These are phyloP conservation scores for Herminia tarsipennalis DNA, from an alignment of 2,888 invertebrate genomes.

Conservation along the genomic window DNA sequence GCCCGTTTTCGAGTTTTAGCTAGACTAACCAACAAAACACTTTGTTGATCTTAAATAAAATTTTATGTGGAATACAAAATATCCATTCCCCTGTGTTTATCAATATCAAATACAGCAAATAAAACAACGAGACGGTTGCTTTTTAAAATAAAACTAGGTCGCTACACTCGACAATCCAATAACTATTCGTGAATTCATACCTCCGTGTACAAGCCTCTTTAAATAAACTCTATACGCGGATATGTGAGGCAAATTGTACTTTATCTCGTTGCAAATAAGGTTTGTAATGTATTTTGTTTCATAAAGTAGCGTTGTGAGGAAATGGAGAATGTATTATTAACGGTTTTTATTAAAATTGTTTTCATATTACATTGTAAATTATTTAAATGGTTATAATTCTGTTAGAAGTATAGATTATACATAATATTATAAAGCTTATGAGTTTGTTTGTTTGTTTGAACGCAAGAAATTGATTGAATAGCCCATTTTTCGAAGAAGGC, in stretches of 20 bases:
- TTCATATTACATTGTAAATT: no score
- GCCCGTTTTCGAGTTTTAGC: no score
- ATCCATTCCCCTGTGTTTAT: not conserved
- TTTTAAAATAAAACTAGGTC: conserved; percentile 25
- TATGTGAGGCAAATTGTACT: not conserved
- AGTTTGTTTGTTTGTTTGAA: no score
- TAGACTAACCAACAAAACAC: no score
- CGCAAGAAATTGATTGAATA: no score
- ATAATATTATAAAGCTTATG: no score
- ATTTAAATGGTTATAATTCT: no score
- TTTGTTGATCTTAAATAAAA: not conserved
- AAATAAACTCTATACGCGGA: not conserved
- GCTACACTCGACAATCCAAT: conserved; percentile 36
- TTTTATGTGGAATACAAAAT: not conserved
- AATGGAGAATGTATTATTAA: no score
- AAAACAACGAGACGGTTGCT: conserved; percentile 14
- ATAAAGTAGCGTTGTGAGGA: no score
- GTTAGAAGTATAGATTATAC: no score
- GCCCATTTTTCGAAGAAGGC: no score
- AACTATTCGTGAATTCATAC: conserved; percentile 31
- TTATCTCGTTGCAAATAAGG: not conserved
- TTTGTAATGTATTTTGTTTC: not conserved
- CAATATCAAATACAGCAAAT: conserved; percentile 13
- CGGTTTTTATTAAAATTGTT: no score
- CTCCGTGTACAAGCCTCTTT: conserved; percentile 23